Base-by-base conservation (phyloP, 2,113 vertebrate species). In the Phyllopteryx taeniolatus region DNA sequence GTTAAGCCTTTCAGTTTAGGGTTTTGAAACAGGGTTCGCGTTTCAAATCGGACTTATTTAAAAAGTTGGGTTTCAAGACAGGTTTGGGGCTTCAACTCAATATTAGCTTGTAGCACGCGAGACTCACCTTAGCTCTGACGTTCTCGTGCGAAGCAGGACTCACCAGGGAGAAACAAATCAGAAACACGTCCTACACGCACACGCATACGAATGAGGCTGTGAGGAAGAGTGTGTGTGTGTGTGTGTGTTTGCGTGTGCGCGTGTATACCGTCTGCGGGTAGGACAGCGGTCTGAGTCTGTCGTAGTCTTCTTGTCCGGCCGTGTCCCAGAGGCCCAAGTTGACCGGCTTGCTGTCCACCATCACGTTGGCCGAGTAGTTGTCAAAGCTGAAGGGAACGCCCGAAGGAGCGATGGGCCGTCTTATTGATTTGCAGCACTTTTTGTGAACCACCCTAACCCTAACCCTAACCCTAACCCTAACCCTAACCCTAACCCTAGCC, bases 241-340 rank as follows among this genome's bases (percentile, higher is more conserved):
- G 19, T 22, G 20, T 35, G 27, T 22, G 53, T 46, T 42, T 47
- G 0, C 12, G 47, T 17, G 68, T 17, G 49, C 51, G 27, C 31
- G 19, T 62, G n/a, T 46, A 12, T 85, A 90, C 89, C 83, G 89
- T 90, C 81, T 90, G 89, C 62, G 89, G 87, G 81, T 90, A 89
- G 75, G 89, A 90, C 62, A 90, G 81, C 7, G 89, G 89, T 17
- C 87, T 83, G 51, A 90, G 88, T 78, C 88, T 86, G 81, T 90
- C 88, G 2, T 90, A 90, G 71, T 90, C 86, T 61, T 90, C 88
- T 70, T 90, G 89, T 74, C 89, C 89, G 3, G 89, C 89, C 73
- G 89, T 91, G 79, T 91, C 89, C 89, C 89, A 91, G 27, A 91
- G 86, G 39, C 89, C 89, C 86, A 91, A 80, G 67, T 91, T 91